Conservation (phyloP, 2,888 invertebrate genomes). For the Parnassius mnemosyne region DNA sequence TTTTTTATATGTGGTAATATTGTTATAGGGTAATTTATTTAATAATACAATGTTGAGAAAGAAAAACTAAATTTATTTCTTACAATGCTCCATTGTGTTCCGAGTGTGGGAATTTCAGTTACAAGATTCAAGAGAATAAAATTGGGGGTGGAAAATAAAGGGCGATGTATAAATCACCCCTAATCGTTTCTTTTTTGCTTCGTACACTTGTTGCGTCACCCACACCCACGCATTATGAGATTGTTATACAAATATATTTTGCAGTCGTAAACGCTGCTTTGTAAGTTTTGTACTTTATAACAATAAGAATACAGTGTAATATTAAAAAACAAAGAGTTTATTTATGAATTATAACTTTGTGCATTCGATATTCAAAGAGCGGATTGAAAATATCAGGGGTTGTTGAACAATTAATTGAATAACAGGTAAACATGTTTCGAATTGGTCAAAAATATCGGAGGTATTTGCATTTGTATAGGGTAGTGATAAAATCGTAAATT, state of each 20-base stretch:
- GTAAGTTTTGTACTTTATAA: slow-evolving; percentile 30
- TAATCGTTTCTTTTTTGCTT: slow-evolving; percentile 69
- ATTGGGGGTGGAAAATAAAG: slow-evolving; percentile 72
- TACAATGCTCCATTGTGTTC: slow-evolving; percentile 34
- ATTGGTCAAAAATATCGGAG: slow-evolving; percentile 45
- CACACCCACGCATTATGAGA: slow-evolving; percentile 50
- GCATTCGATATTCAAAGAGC: slow-evolving; percentile 30
- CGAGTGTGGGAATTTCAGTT: slow-evolving; percentile 78
- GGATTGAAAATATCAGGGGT: slow-evolving; percentile 70
- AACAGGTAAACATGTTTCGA: slow-evolving; percentile 69
- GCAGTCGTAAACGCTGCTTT: background rate
- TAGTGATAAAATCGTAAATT: slow-evolving; percentile 35
- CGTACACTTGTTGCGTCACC: slow-evolving; percentile 74
- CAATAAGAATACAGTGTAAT: slow-evolving; percentile 19
- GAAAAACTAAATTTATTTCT: slow-evolving; percentile 36
- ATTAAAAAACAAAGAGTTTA: background rate
- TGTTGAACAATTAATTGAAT: slow-evolving; percentile 69
- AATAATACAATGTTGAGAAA: slow-evolving; percentile 11
- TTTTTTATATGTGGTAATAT: slow-evolving; percentile 19
- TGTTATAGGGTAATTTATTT: slow-evolving; percentile 8
- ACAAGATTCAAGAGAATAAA: slow-evolving; percentile 55
- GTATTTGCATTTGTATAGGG: slow-evolving; percentile 51
- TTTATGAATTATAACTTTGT: background rate
- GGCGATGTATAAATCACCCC: slow-evolving; percentile 73
- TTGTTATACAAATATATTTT: slow-evolving; percentile 33